phyloP scores from a whole-genome alignment of 2,888 invertebrate genomes.

The Perdita meconis region DNA sequence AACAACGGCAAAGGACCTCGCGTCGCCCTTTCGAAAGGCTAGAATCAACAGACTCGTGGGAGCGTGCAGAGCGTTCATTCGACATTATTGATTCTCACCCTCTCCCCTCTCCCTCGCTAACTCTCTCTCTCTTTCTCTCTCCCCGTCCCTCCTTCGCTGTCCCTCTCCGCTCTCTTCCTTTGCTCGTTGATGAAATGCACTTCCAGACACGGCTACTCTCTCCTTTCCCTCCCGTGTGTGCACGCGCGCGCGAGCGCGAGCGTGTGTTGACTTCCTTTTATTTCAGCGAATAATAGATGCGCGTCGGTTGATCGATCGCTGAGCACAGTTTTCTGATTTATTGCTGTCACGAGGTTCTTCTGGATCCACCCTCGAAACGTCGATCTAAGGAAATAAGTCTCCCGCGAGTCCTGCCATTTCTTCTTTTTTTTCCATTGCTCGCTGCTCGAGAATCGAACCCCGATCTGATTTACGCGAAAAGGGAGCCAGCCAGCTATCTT shows the following conservation, averaged over 20 bases:
- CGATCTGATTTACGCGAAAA: slow-evolving; percentile 6
- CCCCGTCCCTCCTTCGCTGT: slow-evolving; percentile 54
- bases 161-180: slow-evolving; percentile 38
- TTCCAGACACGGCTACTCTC: slow-evolving; percentile 74
- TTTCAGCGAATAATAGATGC: slow-evolving; percentile 78
- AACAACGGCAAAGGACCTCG: slow-evolving; percentile 53
- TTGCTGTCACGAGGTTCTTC: slow-evolving; percentile 62
- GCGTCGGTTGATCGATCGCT: slow-evolving; percentile 76
- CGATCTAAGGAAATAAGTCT: slow-evolving; percentile 20
- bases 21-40: slow-evolving; percentile 55
- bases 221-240: slow-evolving; percentile 41
- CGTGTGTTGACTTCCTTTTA: slow-evolving; percentile 74
- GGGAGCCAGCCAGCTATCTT: not conserved
- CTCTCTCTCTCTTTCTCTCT: slow-evolving; percentile 50
- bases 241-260: not conserved
- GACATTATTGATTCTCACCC: slow-evolving; percentile 81
- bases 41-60: slow-evolving; percentile 74
- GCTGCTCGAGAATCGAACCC: not conserved
- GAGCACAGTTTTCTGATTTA: slow-evolving; percentile 76
- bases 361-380: slow-evolving; percentile 4
- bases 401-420: slow-evolving; percentile 29
- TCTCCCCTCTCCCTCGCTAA: slow-evolving; percentile 56
- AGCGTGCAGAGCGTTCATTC: slow-evolving; percentile 77
- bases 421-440: not conserved
- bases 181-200: slow-evolving; percentile 78